Conservation (phyloP, 1,140 invertebrate species). For the Tetramorium simillimum region DNA sequence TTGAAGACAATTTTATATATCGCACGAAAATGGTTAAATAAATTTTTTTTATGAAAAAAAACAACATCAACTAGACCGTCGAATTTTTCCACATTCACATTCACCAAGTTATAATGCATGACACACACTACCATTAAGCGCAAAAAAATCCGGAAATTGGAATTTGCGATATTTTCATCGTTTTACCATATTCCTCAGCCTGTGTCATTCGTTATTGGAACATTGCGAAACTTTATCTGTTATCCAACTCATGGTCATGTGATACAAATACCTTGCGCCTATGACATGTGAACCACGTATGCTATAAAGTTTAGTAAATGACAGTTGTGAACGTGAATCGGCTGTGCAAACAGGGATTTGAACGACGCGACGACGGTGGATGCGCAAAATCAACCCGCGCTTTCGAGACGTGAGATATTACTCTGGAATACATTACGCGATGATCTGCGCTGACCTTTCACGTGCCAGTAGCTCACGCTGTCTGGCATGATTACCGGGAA, state of each 20-base stretch:
- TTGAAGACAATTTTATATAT: too few species aligned
- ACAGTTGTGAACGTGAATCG: constrained; percentile 55
- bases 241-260: constrained; percentile 17
- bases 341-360: constrained; percentile 42
- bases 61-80: too few species aligned
- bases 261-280: constrained; percentile 52
- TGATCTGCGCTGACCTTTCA: constrained; percentile 54
- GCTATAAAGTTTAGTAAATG: constrained; percentile 27
- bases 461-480: constrained; percentile 30
- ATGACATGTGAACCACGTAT: constrained; percentile 44
- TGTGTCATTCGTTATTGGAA: background rate
- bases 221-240: constrained; percentile 35
- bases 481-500: constrained; percentile 17
- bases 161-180: too few species aligned
- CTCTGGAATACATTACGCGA: constrained; percentile 49
- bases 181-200: too few species aligned
- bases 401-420: constrained; percentile 26
- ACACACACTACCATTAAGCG: too few species aligned
- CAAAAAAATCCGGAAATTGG: too few species aligned
- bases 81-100: too few species aligned
- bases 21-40: too few species aligned
- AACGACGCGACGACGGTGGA: constrained; percentile 21
- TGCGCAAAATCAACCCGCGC: background rate
- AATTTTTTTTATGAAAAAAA: too few species aligned
- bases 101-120: too few species aligned